Conservation (phyloP, 2,797 vertebrate genomes). For the Selene dorsalis region DNA sequence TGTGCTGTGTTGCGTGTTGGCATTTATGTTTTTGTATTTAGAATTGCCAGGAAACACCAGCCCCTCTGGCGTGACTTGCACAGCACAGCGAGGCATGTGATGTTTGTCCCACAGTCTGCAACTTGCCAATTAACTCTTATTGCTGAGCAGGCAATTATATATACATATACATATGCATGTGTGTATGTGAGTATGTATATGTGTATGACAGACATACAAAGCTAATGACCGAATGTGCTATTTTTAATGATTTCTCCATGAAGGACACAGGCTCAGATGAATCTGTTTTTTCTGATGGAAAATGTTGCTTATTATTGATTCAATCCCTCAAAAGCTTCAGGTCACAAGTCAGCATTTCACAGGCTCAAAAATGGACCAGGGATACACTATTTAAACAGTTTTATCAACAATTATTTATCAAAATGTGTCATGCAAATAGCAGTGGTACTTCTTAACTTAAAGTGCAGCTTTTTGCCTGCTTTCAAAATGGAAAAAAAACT, state of each 20-base stretch:
- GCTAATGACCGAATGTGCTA: conserved; percentile 48
- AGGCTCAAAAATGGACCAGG: conserved; percentile 6
- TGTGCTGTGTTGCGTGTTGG: conserved; percentile 32
- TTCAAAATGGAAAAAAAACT: neutral
- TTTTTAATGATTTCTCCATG: conserved; percentile 21
- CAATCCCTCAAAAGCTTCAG: conserved; percentile 54
- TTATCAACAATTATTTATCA: conserved; percentile 18
- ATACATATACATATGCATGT: too few species aligned
- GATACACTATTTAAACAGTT: conserved; percentile 14
- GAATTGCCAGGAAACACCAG: conserved; percentile 64
- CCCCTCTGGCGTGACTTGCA: conserved; percentile 62
- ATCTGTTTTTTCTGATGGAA: conserved; percentile 32
- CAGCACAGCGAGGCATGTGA: conserved; percentile 52
- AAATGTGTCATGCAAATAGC: neutral
- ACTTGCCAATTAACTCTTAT: conserved; percentile 63
- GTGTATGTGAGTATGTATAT: too few species aligned
- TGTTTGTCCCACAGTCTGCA: conserved; percentile 52
- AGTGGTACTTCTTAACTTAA: neutral
- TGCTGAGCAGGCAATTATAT: conserved; percentile 30
- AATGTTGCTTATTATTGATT: conserved; percentile 61
- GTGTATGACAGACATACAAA: neutral
- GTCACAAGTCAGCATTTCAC: conserved; percentile 38
- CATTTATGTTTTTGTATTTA: conserved; percentile 63
- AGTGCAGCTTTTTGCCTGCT: neutral
- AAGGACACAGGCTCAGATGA: conserved; percentile 37